Evolutionary conservation across 2,888 invertebrate genomes (phyloP), one percentile per base, ranked within the genome.

Genomic region (Zonitis immaculata): DNA sequence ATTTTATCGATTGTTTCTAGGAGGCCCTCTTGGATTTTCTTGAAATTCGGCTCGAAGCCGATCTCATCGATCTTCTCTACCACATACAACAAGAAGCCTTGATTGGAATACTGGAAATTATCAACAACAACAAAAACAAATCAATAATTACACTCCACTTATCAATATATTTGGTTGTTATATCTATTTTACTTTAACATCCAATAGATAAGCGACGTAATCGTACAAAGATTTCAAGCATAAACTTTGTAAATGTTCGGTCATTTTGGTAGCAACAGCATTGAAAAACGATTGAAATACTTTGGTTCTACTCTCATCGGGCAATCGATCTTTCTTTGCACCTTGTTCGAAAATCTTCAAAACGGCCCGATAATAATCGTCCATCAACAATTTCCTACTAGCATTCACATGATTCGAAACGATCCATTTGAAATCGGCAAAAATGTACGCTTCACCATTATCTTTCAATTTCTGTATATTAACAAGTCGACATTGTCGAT

Each of bases 221-320:
- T 89, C 88, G 46, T 82, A 78, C 66, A 95, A 82, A 4, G 94
- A 94, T 63, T 86, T 83, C 42, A 92, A 77, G 61, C 91, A 90
- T 27, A 95, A 73, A 18, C 84, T 84, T 72, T 94, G 92, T 52
- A 96, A 77, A 66, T 95, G 91, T 65, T 86, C 86, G 0, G 92
- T 90, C 95, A 95, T 95, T 39, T 95, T 79, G 25, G 88, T 86
- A 0, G 88, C 88, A 1, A 93, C 84, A 65, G 91, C 89, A 72
- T 93, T 88, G 72, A 88, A 95, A 74, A 93, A 94, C 42, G 84
- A 83, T 63, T 82, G 83, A 73, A 89, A 82, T 70, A 84, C 81
- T 11, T 79, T 80, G 14, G 79, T 80, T 60, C 87, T 84, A 44
- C 82, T 78, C 0, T 83, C 79, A 58, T 84, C 84, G 0, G 90